phyloP scores from a whole-genome alignment of 2,888 invertebrate genomes.

The Heliconius ismenius region DNA sequence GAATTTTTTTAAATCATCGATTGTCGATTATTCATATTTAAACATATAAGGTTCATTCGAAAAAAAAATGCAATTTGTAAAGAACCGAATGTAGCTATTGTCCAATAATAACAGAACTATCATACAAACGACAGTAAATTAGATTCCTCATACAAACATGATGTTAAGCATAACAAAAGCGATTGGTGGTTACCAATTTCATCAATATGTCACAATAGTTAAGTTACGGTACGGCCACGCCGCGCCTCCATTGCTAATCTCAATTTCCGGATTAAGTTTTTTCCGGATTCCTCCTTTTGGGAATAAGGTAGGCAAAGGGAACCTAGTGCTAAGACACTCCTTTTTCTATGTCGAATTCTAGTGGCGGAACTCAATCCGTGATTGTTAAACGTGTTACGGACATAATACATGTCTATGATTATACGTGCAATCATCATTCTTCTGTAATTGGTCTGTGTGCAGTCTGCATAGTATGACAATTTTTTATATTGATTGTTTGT shows the following conservation, averaged over 20 bases:
- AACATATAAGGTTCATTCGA: background rate
- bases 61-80: background rate
- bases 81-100: background rate
- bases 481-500: background rate
- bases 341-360: no score
- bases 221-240: conserved; percentile 1
- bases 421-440: background rate
- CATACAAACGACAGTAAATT: background rate
- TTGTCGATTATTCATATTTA: no score
- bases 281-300: no score
- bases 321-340: no score
- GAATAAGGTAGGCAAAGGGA: no score
- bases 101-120: background rate
- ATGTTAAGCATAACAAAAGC: background rate
- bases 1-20: no score
- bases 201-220: conserved; percentile 7
- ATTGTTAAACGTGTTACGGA: no score
- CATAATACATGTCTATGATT: background rate
- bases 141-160: background rate
- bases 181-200: conserved; percentile 1
- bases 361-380: no score
- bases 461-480: background rate
- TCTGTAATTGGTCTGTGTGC: background rate
- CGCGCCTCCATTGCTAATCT: conserved; percentile 13
- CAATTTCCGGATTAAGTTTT: conserved; percentile 1